A percentile compares a stretch with the other conserved stretches of the same genome.
Conservation (phyloP, 2,797 vertebrate genomes). For the Urocyon cinereoargenteus region DNA sequence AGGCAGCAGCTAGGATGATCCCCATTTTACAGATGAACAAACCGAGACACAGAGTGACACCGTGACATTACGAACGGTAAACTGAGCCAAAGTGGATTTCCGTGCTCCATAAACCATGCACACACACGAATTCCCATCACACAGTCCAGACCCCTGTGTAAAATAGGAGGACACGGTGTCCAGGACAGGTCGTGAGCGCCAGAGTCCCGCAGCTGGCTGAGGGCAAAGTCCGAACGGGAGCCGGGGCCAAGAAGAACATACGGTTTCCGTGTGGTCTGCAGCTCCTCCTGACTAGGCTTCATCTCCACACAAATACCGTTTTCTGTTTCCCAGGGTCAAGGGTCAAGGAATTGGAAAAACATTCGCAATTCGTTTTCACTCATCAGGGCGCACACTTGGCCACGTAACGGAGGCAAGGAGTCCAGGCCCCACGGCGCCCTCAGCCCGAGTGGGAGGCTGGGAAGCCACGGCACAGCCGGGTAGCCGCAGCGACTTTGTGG, state of each 20-base stretch:
- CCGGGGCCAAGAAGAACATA: not conserved
- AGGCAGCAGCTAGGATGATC: not conserved
- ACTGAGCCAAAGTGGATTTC: not conserved
- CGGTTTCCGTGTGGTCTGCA: conserved; percentile 13
- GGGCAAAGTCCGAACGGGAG: not conserved
- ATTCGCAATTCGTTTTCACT: not conserved
- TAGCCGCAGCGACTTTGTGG: not conserved
- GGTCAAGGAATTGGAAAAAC: conserved; percentile 55
- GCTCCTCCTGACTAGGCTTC: not conserved
- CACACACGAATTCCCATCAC: not conserved
- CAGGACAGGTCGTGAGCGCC: not conserved
- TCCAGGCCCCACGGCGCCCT: not conserved
- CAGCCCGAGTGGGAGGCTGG: not conserved
- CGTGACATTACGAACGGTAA: not conserved
- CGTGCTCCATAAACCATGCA: not conserved
- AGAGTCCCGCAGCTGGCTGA: not conserved
- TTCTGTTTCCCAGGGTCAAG: conserved; percentile 62
- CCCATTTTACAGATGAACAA: not conserved
- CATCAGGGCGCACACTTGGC: not conserved
- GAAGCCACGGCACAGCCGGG: not conserved
- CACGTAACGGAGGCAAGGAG: not conserved
- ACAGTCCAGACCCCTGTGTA: not conserved
- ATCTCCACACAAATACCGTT: conserved; percentile 10
- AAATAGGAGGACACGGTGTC: not conserved
- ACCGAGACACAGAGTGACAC: not conserved